Evolutionary conservation across 2,113 vertebrate species (phyloP), one percentile per base, ranked within the genome.

Genomic region (zebrafish (Danio rerio)): DNA sequence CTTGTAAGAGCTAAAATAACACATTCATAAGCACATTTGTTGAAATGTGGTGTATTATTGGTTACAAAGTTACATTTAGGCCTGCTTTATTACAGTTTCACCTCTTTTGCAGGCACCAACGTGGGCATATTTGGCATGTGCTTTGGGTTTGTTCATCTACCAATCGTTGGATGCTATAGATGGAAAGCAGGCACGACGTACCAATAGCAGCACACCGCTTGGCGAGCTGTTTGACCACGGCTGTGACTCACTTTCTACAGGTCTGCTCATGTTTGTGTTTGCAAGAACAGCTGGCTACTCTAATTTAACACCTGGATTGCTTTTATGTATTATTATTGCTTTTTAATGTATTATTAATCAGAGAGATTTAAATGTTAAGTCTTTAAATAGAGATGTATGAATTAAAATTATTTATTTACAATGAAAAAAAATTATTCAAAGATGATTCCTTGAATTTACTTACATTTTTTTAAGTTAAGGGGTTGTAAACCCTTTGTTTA

Each of bases 151-250:
- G 83, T 96, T 96, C 91, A 94, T 97, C 88, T 97, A 97, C 90
- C 96, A 96, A 72, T 96, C 95, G 55, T 90, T 97, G 92, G 96
- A 97, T 74, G 96, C 96, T 18, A 96, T 97, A 78, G 96, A 97
- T 86, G 96, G 96, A 45, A 97, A 97, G 79, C 96, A 97, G 89
- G 96, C 96, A 31, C 92, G 96, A 84, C 94, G 96, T 87, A 97
- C 96, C 49, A 96, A 95, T 5, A 96, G 95, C 90, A 96, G 95
- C 86, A 94, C 95, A 80, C 96, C 96, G 0, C 88, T 97, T 77
- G 96, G 96, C 85, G 96, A 97, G 78, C 95, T 97, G 49, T 97
- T 97, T 90, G 96, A 97, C 90, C 96, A 97, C 84, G 96, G 96
- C 84, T 97, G 96, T 91, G 96, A 97, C 91, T 96, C 96, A 0